Base-by-base conservation (phyloP, 2,113 vertebrate genomes). In the Arothron firmamentum region DNA sequence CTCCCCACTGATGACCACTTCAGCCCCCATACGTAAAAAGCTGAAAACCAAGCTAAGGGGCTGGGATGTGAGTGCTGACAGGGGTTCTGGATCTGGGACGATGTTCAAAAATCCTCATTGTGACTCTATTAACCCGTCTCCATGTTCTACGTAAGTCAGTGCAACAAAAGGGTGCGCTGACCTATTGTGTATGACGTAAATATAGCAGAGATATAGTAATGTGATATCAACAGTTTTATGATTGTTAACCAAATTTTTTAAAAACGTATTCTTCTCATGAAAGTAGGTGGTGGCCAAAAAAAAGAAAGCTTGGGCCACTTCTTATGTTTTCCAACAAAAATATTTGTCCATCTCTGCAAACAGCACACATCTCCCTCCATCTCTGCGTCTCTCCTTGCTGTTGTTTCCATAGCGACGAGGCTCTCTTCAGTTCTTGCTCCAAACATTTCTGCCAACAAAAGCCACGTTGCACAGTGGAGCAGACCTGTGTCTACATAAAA, bases 381-480 rank as follows among this genome's bases (percentile, higher is more conserved):
- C 64, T 51, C 52, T 62, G 66, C 18, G 57, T 78, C 72, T 84
- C 65, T 68, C 71, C 70, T 83, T 84, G 80, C 86, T 81, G 83
- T 86, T 85, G 90, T 92, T 92, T 89, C 90, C 90, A 92, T 91
- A 90, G 89, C 88, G 83, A 92, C 90, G 75, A 70, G 61, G 85
- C 88, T 86, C 89, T 82, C 82, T 87, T 14, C 81, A 85, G 88
- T 89, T 90, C 84, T 86, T 84, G 80, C 82, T 86, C 65, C 59
- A 65, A 82, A 88, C 84, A 87, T 82, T 83, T 85, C 78, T 85
- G 80, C 85, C 86, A 89, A 88, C 85, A 89, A 88, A 89, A 91
- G 85, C 76, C 79, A 83, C 70, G 82, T 85, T 85, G 85, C 83
- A 90, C 88, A 91, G 90, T 85, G 77, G 81, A 84, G 72, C 77